Percentiles rank a stretch among this genome's conserved stretches.
These are phyloP conservation scores for Oasisia sp. DNA, from an alignment of 2,888 invertebrate genomes.

Conservation along the genomic window DNA sequence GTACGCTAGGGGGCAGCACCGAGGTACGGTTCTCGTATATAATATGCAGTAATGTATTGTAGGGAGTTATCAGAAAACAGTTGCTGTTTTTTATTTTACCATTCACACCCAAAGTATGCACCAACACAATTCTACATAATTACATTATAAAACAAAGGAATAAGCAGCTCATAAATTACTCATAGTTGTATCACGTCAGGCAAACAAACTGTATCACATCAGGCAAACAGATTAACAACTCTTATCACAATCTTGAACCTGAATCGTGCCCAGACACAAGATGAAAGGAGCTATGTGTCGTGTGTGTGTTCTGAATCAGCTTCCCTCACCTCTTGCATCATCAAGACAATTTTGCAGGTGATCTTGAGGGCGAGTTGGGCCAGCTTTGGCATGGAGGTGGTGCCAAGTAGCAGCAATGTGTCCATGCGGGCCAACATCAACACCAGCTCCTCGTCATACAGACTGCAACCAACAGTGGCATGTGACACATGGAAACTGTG, in stretches of 20 bases:
- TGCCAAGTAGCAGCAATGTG: conserved; percentile 30
- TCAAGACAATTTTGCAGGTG: conserved; percentile 30
- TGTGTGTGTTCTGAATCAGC: no score
- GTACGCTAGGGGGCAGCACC: no score
- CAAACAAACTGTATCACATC: background rate
- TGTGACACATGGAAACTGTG: background rate
- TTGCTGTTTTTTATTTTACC: background rate
- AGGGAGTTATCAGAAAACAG: background rate
- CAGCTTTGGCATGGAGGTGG: conserved; percentile 28
- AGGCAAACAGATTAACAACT: background rate
- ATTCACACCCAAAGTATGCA: background rate
- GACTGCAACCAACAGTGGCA: background rate
- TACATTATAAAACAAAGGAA: background rate
- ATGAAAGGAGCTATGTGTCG: background rate
- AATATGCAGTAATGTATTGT: background rate
- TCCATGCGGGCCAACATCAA: conserved; percentile 33
- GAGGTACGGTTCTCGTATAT: no score
- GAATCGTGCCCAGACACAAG: background rate
- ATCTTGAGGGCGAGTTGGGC: conserved; percentile 29
- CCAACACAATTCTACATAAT: background rate
- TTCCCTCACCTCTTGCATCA: conserved; percentile 13
- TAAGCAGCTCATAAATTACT: background rate
- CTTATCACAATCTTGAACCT: background rate
- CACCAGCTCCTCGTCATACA: conserved; percentile 34
- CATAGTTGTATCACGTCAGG: background rate